Conservation (phyloP, 2,888 invertebrate genomes). For the Rhingia campestris region DNA sequence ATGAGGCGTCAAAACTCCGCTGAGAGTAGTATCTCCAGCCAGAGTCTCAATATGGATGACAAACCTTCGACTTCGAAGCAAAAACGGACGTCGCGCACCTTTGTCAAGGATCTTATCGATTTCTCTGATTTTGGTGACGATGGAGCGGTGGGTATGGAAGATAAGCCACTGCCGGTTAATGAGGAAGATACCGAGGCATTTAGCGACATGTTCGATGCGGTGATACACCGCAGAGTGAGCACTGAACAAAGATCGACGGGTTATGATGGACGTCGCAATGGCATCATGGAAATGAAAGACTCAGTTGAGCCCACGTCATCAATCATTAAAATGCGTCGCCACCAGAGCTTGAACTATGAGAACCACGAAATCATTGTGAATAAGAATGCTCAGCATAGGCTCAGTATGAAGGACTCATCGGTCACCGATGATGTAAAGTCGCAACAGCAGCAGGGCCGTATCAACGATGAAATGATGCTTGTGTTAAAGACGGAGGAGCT, state of each 20-base stretch:
- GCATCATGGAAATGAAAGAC: conserved; percentile 79
- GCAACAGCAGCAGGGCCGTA: conserved; percentile 63
- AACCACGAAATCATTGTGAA: conserved; percentile 81
- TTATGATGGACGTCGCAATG: conserved; percentile 82
- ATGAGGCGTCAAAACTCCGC: conserved; percentile 82
- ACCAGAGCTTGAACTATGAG: conserved; percentile 82
- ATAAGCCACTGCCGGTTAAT: conserved; percentile 39
- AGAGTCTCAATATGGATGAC: conserved; percentile 81
- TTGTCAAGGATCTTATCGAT: conserved; percentile 80
- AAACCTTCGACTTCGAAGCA: conserved; percentile 59
- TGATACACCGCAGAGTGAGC: conserved; percentile 80
- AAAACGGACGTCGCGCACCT: conserved; percentile 45
- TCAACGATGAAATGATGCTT: conserved; percentile 77
- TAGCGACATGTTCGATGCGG: conserved; percentile 76
- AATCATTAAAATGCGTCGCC: conserved; percentile 76
- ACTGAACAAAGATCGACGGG: conserved; percentile 80
- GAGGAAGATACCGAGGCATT: conserved; percentile 61
- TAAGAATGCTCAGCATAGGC: conserved; percentile 75
- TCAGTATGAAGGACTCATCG: conserved; percentile 74
- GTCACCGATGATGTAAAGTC: conserved; percentile 74
- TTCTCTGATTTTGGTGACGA: conserved; percentile 81
- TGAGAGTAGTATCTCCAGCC: conserved; percentile 82
- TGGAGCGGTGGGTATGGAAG: conserved; percentile 66
- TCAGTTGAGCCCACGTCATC: conserved; percentile 64
- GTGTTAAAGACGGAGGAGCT: conserved; percentile 79